Base-by-base conservation (phyloP, 2,113 vertebrate species). In the Pungitius pungitius region DNA sequence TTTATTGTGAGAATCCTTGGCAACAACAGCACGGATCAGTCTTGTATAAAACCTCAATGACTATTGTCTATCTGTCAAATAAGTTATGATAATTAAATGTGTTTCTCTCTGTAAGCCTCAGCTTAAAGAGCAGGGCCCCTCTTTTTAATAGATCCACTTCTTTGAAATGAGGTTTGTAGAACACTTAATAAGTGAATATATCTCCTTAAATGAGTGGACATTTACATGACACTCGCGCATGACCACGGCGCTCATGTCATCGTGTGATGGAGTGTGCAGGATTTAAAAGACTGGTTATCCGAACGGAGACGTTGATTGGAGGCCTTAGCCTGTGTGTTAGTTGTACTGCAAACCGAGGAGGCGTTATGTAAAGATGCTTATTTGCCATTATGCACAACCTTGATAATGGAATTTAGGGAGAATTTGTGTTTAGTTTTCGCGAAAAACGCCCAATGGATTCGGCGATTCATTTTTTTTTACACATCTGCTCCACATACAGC, bases 401-500 rank as follows among this genome's bases (percentile, higher is more conserved):
- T 60, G 3, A 22, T 71, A 62, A 66, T 73, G 22, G 2, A 49
- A 81, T 82, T 84, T 56, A 15, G 54, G 30, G 5, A 70, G 13
- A 37, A 55, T 13, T 30, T 39, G 7, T 58, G 9, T n/a, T 61
- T 30, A 1, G 18, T 42, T 56, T 37, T 52, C n/a, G 35, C 20
- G 22, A 51, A 22, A n/a, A 70, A 37, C 22, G 58, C 58, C 40
- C 9, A 20, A 6, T 12, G 20, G 43, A n/a, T 12, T 65, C 20
- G 15, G 24, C 20, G 5, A 40, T 67, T 75, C 35, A 51, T 69
- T 76, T 77, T 42, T 15, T 57, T 78, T 82, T 85, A 66, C 87
- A 85, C 80, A 39, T 84, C 63, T 69, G 79, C 45, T 78, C 85
- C 61, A 85, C 68, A 90, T 87, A 57, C 75, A 83, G 77, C 80